Evolutionary conservation across 92 coral and sea anemone genomes (phyloP).

Genomic region (Parazoanthus atlanticus): DNA sequence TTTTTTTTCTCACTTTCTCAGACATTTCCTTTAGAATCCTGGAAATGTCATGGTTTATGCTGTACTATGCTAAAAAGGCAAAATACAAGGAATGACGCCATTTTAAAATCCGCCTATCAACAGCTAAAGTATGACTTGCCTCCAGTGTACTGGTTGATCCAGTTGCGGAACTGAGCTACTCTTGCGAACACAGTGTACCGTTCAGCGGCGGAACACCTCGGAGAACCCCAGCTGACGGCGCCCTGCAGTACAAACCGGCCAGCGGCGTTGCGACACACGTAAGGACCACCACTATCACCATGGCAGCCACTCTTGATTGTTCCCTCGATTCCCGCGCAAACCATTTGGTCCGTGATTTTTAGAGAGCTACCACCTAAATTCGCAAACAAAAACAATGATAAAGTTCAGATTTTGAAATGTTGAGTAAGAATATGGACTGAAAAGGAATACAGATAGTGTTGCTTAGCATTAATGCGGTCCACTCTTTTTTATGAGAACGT

Average conservation of each 20-base stretch:
- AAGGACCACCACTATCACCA: slow-evolving; percentile 91
- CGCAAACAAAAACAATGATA: not conserved
- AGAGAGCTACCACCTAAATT: slow-evolving; percentile 2
- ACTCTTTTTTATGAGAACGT: too few species aligned
- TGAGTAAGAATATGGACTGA: too few species aligned
- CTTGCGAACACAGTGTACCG: slow-evolving; percentile 80
- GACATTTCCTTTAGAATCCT: too few species aligned
- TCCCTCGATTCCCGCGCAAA: slow-evolving; percentile 66
- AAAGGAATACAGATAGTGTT: too few species aligned
- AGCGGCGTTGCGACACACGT: slow-evolving; percentile 65
- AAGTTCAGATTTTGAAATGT: too few species aligned
- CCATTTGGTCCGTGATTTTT: slow-evolving; percentile 55
- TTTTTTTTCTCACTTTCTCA: too few species aligned
- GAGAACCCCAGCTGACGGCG: slow-evolving; percentile 9
- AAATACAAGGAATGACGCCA: not conserved
- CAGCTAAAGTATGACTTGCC: slow-evolving; percentile 9
- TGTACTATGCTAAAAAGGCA: too few species aligned
- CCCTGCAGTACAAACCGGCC: slow-evolving; percentile 84
- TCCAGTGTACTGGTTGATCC: slow-evolving; percentile 61
- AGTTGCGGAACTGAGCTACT: slow-evolving; percentile 78
- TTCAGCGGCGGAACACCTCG: slow-evolving; percentile 40
- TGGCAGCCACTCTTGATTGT: slow-evolving; percentile 75
- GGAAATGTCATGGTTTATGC: too few species aligned
- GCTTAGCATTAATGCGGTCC: too few species aligned
- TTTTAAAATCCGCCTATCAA: too few species aligned